Conservation (phyloP, 2,797 vertebrate species). For the Gymnothorax javanicus region DNA sequence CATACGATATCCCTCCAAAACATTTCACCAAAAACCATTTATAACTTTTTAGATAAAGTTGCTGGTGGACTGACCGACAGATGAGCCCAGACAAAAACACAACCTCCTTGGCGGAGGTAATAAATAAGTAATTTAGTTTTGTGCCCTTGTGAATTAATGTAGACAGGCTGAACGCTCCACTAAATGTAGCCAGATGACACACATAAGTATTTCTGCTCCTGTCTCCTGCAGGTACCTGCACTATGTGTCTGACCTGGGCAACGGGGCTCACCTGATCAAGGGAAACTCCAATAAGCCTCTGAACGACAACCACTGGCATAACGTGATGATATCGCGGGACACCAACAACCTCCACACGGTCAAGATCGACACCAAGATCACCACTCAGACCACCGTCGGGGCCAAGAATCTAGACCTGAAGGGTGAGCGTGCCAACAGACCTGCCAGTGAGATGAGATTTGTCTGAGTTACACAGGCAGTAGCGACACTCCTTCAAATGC, state of each 20-base stretch:
- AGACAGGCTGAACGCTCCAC: neutral
- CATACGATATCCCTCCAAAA: too few relatives aligned
- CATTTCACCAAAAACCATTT: too few relatives aligned
- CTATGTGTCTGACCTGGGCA: slow-evolving; percentile 94
- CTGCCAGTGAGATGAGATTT: neutral
- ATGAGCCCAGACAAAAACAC: too few relatives aligned
- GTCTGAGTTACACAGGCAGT: neutral
- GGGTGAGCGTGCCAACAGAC: slow-evolving; percentile 76
- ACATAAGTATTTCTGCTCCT: too few relatives aligned
- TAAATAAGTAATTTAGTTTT: too few relatives aligned
- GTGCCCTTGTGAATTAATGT: neutral
- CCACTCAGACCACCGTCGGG: slow-evolving; percentile 91
- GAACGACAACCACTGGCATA: slow-evolving; percentile 99
- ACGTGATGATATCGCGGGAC: slow-evolving; percentile 94
- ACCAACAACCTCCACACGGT: slow-evolving; percentile 95
- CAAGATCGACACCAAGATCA: slow-evolving; percentile 95
- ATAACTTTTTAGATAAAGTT: too few relatives aligned
- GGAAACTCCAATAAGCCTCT: slow-evolving; percentile 96
- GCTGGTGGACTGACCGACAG: too few relatives aligned
- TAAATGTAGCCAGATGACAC: neutral
- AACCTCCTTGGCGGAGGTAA: too few relatives aligned
- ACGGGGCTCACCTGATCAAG: slow-evolving; percentile 95
- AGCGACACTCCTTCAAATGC: neutral
- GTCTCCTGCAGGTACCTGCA: slow-evolving; percentile 83
- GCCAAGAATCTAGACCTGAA: slow-evolving; percentile 96